Conservation (phyloP, 2,888 invertebrate genomes). For the Nebria salina region DNA sequence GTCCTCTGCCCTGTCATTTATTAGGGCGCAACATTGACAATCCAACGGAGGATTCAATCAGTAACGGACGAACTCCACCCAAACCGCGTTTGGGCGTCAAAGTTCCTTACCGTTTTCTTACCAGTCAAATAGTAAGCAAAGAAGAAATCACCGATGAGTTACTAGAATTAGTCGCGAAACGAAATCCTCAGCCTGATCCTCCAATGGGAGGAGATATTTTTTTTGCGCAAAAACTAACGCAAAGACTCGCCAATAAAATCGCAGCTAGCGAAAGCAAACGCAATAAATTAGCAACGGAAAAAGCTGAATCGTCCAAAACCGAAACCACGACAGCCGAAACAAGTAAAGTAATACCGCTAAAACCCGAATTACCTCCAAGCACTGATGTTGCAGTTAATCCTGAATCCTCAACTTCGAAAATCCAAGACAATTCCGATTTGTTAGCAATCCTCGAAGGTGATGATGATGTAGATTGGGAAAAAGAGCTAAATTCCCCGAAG, state of each 20-base stretch:
- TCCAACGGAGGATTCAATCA: constrained; percentile 58
- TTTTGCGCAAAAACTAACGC: constrained; percentile 67
- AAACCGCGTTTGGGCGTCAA: constrained; percentile 63
- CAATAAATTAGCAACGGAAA: constrained; percentile 7
- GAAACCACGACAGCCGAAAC: background rate
- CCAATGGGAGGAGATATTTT: constrained; percentile 63
- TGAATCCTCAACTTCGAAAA: constrained; percentile 35
- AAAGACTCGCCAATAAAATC: constrained; percentile 64
- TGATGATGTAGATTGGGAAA: constrained; percentile 62
- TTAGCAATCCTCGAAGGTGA: constrained; percentile 69
- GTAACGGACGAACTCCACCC: constrained; percentile 57
- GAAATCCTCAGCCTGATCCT: constrained; percentile 60
- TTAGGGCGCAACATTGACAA: constrained; percentile 61
- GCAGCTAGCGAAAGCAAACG: constrained; percentile 48
- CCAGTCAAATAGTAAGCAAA: constrained; percentile 67
- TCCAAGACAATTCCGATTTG: constrained; percentile 65
- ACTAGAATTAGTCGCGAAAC: constrained; percentile 63
- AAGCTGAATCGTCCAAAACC: background rate
- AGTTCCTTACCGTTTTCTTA: constrained; percentile 62
- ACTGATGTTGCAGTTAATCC: background rate
- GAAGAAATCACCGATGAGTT: constrained; percentile 67
- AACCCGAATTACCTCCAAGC: background rate
- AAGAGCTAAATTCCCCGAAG: constrained; percentile 54
- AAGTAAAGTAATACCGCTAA: background rate
- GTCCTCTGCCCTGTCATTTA: constrained; percentile 59